Evolutionary conservation across 2,113 vertebrate genomes (phyloP), one percentile per base, ranked within the genome.

Genomic region (Phodopus roborovskii): DNA sequence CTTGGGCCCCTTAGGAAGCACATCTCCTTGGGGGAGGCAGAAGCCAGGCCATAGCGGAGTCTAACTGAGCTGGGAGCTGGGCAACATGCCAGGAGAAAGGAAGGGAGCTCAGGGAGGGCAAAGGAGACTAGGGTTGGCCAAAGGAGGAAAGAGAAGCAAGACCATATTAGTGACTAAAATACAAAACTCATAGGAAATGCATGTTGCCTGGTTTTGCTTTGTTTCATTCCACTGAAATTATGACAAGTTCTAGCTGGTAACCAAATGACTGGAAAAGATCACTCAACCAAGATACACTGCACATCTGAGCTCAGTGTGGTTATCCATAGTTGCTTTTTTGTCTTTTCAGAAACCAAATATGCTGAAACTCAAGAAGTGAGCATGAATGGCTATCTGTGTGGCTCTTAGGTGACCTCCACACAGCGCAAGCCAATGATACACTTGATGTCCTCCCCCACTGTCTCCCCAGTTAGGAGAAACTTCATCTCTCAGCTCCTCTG

Each of bases 301-400:
- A 20, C 60, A 88, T 83, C 78, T 91, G 73, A 96, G 92, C 83
- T 92, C 88, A 39, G 87, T 24, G 66, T 42, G 50, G 64, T 60
- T 78, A 82, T 95, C 88, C 73, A 77, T 88, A 81, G 96, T 78
- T 92, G 87, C 4, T n/a, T 93, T 96, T 96, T 92, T 86, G 50
- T 95, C 92, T 96, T 95, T 96, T 77, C 64, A 88, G 66, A 92
- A 94, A 75, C 71, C 92, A 93, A 96, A 94, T 71, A 89, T 77
- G 84, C 66, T 94, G 90, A 88, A 92, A 92, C 88, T 96, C 92
- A 91, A 97, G 92, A 93, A n/a, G 58, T 9, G 17, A 30, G 24
- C 48, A 74, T 91, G 91, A 88, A 75, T 84, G 73, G 64, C 42
- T 48, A 3, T 45, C 84, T 94, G 58, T 78, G 84, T 71, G 64